phyloP scores from a whole-genome alignment of 2,797 vertebrate genomes.

The Typhlichthys subterraneus region DNA sequence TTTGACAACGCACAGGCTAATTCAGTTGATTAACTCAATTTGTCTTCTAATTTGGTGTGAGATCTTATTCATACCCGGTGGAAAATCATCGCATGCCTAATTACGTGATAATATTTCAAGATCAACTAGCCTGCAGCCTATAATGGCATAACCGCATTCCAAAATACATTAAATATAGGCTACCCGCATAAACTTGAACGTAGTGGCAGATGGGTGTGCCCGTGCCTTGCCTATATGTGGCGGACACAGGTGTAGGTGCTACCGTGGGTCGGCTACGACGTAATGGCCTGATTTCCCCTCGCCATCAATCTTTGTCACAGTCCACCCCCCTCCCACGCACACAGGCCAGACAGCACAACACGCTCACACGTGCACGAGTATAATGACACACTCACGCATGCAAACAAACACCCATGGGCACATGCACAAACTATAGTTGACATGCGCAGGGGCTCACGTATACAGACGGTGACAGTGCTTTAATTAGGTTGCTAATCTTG shows the following conservation, averaged over 20 bases:
- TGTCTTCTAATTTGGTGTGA: too few relatives aligned
- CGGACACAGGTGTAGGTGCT: constrained; percentile 68
- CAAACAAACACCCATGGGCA: background rate
- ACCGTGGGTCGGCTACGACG: constrained; percentile 65
- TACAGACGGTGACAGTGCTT: constrained; percentile 50
- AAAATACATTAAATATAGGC: too few relatives aligned
- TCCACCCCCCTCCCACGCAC: constrained; percentile 50
- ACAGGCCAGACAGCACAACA: constrained; percentile 12
- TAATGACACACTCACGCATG: constrained; percentile 6
- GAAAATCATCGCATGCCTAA: too few relatives aligned
- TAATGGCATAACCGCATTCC: too few relatives aligned
- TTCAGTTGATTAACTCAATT: constrained; percentile 23
- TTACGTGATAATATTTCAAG: too few relatives aligned
- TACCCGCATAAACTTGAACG: background rate
- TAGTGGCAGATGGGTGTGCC: background rate
- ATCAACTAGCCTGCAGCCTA: too few relatives aligned
- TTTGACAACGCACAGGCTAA: constrained; percentile 44
- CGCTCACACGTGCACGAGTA: constrained; percentile 15
- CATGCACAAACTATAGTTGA: background rate
- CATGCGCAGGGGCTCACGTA: constrained; percentile 10
- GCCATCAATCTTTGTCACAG: constrained; percentile 74
- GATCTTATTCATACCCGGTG: too few relatives aligned
- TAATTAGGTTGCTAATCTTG: constrained; percentile 78
- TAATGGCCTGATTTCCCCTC: constrained; percentile 67
- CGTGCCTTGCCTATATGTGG: constrained; percentile 61